phyloP scores from a whole-genome alignment of 2,797 vertebrate species.

The Synaphobranchus kaupii region DNA sequence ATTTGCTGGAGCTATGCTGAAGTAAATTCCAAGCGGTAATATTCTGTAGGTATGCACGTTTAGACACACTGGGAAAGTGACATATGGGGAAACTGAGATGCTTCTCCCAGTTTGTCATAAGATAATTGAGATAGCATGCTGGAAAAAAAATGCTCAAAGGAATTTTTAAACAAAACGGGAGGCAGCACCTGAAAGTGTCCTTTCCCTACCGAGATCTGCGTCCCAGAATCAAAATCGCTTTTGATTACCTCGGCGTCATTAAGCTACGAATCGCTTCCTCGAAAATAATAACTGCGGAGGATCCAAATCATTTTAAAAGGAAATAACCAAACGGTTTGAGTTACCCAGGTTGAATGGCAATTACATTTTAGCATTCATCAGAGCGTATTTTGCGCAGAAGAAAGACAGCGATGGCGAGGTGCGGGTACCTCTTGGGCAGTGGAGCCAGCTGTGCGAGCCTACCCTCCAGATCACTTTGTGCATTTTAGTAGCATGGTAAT shows the following conservation, averaged over 20 bases:
- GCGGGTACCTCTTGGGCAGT: slow-evolving; percentile 83
- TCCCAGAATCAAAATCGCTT: slow-evolving; percentile 57
- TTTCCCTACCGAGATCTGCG: slow-evolving; percentile 28
- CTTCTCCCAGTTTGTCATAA: slow-evolving; percentile 25
- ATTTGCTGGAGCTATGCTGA: background rate
- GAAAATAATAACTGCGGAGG: slow-evolving; percentile 82
- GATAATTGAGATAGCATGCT: slow-evolving; percentile 19
- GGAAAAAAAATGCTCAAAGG: slow-evolving; percentile 38
- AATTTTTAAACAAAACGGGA: slow-evolving; percentile 24
- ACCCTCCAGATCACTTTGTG: slow-evolving; percentile 80
- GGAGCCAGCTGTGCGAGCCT: slow-evolving; percentile 82
- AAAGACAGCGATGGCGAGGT: slow-evolving; percentile 62
- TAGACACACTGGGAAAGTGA: background rate
- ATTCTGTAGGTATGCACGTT: slow-evolving; percentile 20
- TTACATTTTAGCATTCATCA: slow-evolving; percentile 93
- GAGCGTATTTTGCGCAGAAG: slow-evolving; percentile 82
- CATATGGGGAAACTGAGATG: slow-evolving; percentile 22
- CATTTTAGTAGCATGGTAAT: slow-evolving; percentile 87
- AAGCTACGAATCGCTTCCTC: slow-evolving; percentile 81
- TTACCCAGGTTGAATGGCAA: slow-evolving; percentile 91
- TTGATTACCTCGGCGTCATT: slow-evolving; percentile 77
- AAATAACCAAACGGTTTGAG: slow-evolving; percentile 90
- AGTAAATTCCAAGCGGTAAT: slow-evolving; percentile 29
- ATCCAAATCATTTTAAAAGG: slow-evolving; percentile 88
- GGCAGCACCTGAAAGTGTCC: slow-evolving; percentile 18